A percentile compares a stretch with the other conserved stretches of the same genome.
phyloP scores from a whole-genome alignment of 2,888 invertebrate genomes.

The Caprella mutica region DNA sequence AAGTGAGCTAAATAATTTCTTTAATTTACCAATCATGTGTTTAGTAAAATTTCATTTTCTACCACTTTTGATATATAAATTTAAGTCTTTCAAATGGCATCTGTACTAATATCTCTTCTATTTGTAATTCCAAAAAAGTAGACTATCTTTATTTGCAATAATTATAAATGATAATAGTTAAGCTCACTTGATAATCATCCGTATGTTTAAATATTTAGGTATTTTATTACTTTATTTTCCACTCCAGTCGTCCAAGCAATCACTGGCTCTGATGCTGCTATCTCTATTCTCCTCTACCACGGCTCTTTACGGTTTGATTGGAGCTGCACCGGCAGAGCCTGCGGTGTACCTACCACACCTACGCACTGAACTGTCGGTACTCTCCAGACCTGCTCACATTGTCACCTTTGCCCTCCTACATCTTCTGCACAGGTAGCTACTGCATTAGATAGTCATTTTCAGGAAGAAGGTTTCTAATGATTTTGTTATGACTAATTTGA shows the following conservation, averaged over 20 bases:
- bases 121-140: background rate
- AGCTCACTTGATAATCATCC: background rate
- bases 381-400: slow-evolving; percentile 28
- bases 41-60: background rate
- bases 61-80: background rate
- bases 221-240: background rate
- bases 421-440: slow-evolving; percentile 19
- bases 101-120: background rate
- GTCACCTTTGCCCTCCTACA: slow-evolving; percentile 24
- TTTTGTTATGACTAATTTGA: background rate
- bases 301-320: slow-evolving; percentile 26
- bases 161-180: background rate
- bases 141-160: background rate
- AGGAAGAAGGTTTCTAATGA: background rate
- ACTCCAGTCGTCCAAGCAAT: background rate
- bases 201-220: background rate
- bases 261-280: slow-evolving; percentile 17
- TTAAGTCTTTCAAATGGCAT: background rate
- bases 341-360: slow-evolving; percentile 22
- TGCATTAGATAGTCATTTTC: background rate
- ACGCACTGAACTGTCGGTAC: slow-evolving; percentile 16
- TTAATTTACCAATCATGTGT: too few species aligned
- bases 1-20: too few species aligned
- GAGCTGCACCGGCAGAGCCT: slow-evolving; percentile 26
- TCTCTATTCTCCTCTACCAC: slow-evolving; percentile 18